A percentile compares a stretch with the other conserved stretches of the same genome.
Conservation (phyloP, 2,888 invertebrate genomes). For the Aphidius colemani region DNA sequence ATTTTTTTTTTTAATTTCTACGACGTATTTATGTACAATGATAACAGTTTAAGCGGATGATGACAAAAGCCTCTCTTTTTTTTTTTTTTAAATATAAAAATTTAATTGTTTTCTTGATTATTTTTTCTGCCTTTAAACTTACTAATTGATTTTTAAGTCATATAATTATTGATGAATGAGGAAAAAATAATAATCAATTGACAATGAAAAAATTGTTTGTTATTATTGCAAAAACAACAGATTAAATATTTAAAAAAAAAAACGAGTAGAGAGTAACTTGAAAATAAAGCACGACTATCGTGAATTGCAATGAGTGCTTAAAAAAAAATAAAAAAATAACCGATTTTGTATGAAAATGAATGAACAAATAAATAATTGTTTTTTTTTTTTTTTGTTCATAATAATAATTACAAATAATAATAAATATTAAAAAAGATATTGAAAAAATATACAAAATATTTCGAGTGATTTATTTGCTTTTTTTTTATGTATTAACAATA, state of each 20-base stretch:
- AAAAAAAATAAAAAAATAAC: slow-evolving; percentile 6
- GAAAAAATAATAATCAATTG: not conserved
- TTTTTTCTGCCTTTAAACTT: no score
- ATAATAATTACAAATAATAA: slow-evolving; percentile 25
- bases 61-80: not conserved
- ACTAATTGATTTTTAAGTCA: not conserved
- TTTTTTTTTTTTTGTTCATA: slow-evolving; percentile 15
- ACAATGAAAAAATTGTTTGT: slow-evolving; percentile 1
- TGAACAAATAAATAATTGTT: slow-evolving; percentile 6
- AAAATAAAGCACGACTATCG: slow-evolving; percentile 34
- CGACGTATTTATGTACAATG: not conserved
- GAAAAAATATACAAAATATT: slow-evolving; percentile 23
- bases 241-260: slow-evolving; percentile 34
- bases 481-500: slow-evolving; percentile 13
- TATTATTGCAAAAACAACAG: not conserved
- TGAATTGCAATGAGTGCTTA: slow-evolving; percentile 31
- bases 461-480: slow-evolving; percentile 16
- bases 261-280: slow-evolving; percentile 41
- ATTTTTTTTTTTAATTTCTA: no score
- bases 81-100: slow-evolving; percentile 2
- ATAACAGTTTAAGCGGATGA: not conserved
- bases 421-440: slow-evolving; percentile 15
- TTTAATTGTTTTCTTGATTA: no score
- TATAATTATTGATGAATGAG: slow-evolving; percentile 1
- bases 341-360: no score